Evolutionary conservation across 2,888 invertebrate species (phyloP).

Genomic region (Diabrotica balteata): DNA sequence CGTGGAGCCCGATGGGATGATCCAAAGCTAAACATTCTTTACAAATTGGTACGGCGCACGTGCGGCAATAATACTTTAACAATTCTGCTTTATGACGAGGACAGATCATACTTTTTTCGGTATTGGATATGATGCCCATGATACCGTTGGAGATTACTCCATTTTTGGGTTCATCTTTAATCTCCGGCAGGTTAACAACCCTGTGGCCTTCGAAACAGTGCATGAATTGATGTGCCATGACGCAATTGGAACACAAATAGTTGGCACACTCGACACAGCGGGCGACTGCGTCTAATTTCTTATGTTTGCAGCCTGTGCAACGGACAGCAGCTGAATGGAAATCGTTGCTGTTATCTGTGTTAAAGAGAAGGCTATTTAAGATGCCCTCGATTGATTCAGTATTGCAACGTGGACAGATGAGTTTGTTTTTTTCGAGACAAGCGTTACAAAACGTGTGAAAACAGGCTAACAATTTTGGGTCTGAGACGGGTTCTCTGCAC

Average conservation of each 20-base stretch:
- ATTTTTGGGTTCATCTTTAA: slow-evolving; percentile 68
- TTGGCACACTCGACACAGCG: slow-evolving; percentile 97
- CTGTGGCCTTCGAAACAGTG: slow-evolving; percentile 98
- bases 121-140: slow-evolving; percentile 59
- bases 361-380: slow-evolving; percentile 37
- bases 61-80: slow-evolving; percentile 92
- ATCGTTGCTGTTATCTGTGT: slow-evolving; percentile 45
- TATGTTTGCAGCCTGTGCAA: slow-evolving; percentile 96
- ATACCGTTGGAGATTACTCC: slow-evolving; percentile 52
- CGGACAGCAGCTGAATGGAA: slow-evolving; percentile 66
- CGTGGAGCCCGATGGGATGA: slow-evolving; percentile 83
- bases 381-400: slow-evolving; percentile 59
- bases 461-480: slow-evolving; percentile 80
- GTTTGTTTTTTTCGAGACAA: slow-evolving; percentile 81
- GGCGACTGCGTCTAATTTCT: slow-evolving; percentile 92
- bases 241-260: slow-evolving; percentile 95
- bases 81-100: slow-evolving; percentile 89
- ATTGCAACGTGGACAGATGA: slow-evolving; percentile 76
- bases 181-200: slow-evolving; percentile 75
- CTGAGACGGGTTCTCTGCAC: slow-evolving; percentile 78
- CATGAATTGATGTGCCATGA: slow-evolving; percentile 99
- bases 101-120: slow-evolving; percentile 77
- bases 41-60: slow-evolving; percentile 92
- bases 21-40: slow-evolving; percentile 93
- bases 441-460: slow-evolving; percentile 85